Conservation (phyloP, 1,140 invertebrate species). For the Archivesica marissinica region DNA sequence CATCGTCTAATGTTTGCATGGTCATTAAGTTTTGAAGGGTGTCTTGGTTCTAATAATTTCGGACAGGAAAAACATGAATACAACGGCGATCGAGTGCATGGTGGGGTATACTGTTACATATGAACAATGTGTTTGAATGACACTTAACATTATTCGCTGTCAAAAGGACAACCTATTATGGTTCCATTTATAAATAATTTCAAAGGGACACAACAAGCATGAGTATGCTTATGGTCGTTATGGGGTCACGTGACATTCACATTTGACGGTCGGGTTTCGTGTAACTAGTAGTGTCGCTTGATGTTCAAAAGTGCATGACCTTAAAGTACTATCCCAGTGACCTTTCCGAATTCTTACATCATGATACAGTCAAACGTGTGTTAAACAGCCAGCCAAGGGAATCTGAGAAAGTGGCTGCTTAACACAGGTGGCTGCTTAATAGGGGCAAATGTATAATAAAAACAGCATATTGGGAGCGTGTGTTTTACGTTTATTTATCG, state of each 20-base stretch:
- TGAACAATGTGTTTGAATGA: neutral
- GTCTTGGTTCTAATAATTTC: neutral
- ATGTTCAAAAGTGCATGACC: neutral
- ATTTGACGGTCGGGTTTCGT: slow-evolving; percentile 13
- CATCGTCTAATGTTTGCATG: neutral
- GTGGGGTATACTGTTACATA: neutral
- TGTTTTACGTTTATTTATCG: too few relatives aligned
- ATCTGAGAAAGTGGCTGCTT: too few relatives aligned
- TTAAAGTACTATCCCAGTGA: neutral
- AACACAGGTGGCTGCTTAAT: too few relatives aligned
- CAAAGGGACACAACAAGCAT: slow-evolving; percentile 23
- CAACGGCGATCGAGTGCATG: neutral
- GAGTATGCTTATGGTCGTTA: slow-evolving; percentile 11
- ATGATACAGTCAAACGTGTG: too few relatives aligned
- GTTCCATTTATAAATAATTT: slow-evolving; percentile 15
- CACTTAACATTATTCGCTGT: slow-evolving; percentile 7
- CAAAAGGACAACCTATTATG: slow-evolving; percentile 3
- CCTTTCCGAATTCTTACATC: too few relatives aligned
- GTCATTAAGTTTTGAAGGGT: slow-evolving; percentile 19
- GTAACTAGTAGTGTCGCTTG: neutral
- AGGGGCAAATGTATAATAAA: too few relatives aligned
- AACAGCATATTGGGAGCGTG: too few relatives aligned
- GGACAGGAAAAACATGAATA: slow-evolving; percentile 4
- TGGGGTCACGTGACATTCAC: neutral
- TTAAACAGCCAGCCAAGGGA: too few relatives aligned